Conservation (phyloP, 2,888 invertebrate species). For the Magallana nippona region DNA sequence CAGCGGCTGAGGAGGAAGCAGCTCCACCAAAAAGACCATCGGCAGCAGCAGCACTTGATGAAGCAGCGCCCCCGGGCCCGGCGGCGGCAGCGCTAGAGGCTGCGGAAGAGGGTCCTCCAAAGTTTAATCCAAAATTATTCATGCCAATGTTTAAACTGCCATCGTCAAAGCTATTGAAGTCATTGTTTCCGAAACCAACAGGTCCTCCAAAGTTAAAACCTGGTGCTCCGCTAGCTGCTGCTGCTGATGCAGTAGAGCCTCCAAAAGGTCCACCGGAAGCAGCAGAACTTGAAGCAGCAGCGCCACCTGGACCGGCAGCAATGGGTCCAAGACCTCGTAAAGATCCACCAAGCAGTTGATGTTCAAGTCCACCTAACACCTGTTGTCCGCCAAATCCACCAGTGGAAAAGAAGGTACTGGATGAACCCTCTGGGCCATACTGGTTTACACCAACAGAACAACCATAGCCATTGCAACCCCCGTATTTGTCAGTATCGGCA, state of each 20-base stretch:
- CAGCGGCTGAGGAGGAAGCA: slow-evolving; percentile 15
- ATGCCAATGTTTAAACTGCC: neutral
- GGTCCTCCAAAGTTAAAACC: neutral
- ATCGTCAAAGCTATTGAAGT: neutral
- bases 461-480: slow-evolving; percentile 3
- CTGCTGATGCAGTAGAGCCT: neutral
- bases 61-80: too few relatives aligned
- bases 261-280: neutral
- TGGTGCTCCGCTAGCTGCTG: neutral
- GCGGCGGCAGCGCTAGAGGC: neutral
- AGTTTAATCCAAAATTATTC: neutral
- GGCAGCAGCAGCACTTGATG: neutral
- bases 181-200: neutral
- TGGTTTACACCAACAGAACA: neutral
- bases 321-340: neutral
- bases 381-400: neutral
- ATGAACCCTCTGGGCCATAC: neutral
- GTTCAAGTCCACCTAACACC: neutral
- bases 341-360: too few relatives aligned
- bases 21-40: neutral
- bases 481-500: neutral
- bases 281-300: neutral
- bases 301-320: slow-evolving; percentile 2
- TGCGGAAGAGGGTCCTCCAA: neutral
- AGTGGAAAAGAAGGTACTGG: neutral